Evolutionary conservation across 2,113 vertebrate genomes (phyloP).

Genomic region (Apaloderma vittatum): DNA sequence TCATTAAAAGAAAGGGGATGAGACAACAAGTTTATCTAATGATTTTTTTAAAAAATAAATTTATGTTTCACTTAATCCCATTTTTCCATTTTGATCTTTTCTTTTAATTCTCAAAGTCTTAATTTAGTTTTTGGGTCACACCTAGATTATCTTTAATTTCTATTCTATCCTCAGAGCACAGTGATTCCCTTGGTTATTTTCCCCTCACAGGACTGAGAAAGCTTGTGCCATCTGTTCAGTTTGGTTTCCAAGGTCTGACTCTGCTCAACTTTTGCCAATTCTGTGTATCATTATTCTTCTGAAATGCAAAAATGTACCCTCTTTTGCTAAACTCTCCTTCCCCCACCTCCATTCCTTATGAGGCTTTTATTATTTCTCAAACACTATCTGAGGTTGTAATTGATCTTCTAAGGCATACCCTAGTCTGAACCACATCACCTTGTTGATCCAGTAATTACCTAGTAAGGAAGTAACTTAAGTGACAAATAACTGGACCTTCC

Average conservation of each 20-base stretch:
- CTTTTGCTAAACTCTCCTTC: neutral
- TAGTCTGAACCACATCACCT: neutral
- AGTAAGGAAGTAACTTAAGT: neutral
- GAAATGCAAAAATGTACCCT: neutral
- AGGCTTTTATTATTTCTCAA: neutral
- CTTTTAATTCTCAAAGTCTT: neutral
- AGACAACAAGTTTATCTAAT: neutral
- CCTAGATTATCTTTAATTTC: conserved; percentile 11
- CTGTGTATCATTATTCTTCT: neutral
- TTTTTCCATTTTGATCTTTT: neutral
- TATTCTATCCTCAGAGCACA: neutral
- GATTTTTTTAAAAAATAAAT: neutral
- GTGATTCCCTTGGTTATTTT: neutral
- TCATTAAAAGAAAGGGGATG: neutral
- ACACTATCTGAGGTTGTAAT: neutral
- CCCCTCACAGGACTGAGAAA: neutral
- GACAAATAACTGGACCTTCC: neutral
- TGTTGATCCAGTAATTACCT: neutral
- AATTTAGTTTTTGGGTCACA: neutral
- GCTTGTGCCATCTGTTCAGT: neutral
- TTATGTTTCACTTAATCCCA: neutral
- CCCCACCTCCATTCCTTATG: neutral
- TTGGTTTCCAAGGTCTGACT: neutral
- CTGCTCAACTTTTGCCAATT: neutral
- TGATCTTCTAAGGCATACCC: neutral